Percentiles rank a stretch among this genome's conserved stretches.
Conservation (phyloP, 2,113 vertebrate species). For the Caracal caracal region DNA sequence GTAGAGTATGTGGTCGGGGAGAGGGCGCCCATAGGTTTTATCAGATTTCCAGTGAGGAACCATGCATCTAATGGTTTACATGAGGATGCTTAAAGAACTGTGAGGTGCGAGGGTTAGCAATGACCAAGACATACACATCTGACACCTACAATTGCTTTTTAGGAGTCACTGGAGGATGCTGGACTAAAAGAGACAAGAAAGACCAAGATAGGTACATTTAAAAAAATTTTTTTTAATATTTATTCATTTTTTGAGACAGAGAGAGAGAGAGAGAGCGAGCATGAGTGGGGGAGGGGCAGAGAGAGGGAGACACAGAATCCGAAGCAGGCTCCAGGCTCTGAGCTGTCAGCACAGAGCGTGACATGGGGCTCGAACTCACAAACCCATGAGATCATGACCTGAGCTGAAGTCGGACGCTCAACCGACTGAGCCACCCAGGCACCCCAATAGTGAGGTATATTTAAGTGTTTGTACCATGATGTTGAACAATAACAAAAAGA, state of each 20-base stretch:
- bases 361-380: too few species aligned
- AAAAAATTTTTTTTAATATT: too few species aligned
- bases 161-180: neutral
- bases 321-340: too few species aligned
- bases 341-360: too few species aligned
- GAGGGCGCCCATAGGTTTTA: neutral
- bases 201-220: neutral
- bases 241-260: too few species aligned
- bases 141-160: neutral
- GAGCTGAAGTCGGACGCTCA: too few species aligned
- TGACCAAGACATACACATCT: neutral
- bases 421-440: too few species aligned
- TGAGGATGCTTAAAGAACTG: neutral
- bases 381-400: too few species aligned
- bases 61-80: neutral
- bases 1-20: neutral
- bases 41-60: constrained; percentile 18
- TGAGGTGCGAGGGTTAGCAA: neutral
- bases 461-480: neutral
- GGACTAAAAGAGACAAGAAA: neutral
- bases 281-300: too few species aligned
- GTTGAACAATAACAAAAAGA: constrained; percentile 7
- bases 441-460: neutral
- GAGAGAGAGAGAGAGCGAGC: too few species aligned
- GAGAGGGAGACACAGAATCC: too few species aligned